These are phyloP conservation scores for Premnoplex brunnescens DNA, from an alignment of 2,797 vertebrate species.

Conservation along the genomic window DNA sequence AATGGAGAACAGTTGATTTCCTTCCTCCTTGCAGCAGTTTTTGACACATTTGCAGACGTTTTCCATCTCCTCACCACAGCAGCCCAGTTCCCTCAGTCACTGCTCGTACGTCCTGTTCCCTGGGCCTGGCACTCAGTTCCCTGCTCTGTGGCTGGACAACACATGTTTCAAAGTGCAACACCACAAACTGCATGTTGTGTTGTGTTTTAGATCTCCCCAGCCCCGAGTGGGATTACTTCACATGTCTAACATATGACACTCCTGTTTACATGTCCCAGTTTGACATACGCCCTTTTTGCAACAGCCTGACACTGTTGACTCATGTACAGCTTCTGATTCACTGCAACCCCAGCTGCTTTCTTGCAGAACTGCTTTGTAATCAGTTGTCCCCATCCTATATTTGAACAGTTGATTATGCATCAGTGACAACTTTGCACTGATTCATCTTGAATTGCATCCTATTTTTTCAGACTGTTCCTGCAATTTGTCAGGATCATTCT, in stretches of 20 bases:
- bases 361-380: constrained; percentile 62
- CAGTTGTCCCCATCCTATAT: constrained; percentile 63
- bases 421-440: constrained; percentile 62
- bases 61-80: neutral
- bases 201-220: neutral
- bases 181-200: neutral
- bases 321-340: constrained; percentile 39
- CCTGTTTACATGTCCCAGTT: constrained; percentile 21
- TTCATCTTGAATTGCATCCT: constrained; percentile 66
- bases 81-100: neutral
- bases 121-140: neutral
- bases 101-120: neutral
- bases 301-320: neutral
- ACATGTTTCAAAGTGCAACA: neutral
- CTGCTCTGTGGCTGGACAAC: neutral
- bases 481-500: constrained; percentile 52
- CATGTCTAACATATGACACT: constrained; percentile 35
- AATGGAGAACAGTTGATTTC: neutral
- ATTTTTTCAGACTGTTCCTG: constrained; percentile 45
- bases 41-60: neutral
- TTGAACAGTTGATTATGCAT: constrained; percentile 62
- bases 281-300: constrained; percentile 42
- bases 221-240: neutral
- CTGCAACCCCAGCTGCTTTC: constrained; percentile 53
- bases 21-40: neutral